Conservation (phyloP, 2,797 vertebrate genomes). For the Psittacula derbiana region DNA sequence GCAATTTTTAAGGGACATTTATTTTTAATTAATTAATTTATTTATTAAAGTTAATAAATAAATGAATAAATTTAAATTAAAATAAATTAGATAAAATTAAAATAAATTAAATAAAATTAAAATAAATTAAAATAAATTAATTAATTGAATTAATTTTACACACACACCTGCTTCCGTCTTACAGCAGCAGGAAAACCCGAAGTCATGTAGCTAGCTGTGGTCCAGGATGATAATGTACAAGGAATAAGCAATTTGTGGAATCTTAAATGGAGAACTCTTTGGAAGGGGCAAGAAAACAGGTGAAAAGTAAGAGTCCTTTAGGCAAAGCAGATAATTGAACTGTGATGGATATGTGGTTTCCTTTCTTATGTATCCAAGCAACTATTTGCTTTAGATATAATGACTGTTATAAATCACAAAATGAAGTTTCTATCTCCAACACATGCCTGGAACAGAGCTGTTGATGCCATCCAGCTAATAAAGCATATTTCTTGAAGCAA, state of each 20-base stretch:
- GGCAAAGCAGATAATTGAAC: slow-evolving; percentile 38
- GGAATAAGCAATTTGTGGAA: background rate
- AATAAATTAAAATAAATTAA: too few relatives aligned
- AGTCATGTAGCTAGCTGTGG: background rate
- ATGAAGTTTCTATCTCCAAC: background rate
- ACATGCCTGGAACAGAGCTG: background rate
- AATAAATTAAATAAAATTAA: too few relatives aligned
- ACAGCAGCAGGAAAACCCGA: background rate
- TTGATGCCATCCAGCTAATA: background rate
- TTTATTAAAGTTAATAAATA: too few relatives aligned
- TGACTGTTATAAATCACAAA: slow-evolving; percentile 56
- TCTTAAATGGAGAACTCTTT: background rate
- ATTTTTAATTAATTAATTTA: background rate
- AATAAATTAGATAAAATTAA: too few relatives aligned
- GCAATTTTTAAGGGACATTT: background rate
- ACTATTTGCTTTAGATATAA: slow-evolving; percentile 45
- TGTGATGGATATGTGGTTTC: background rate
- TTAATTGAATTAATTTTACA: too few relatives aligned
- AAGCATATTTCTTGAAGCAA: background rate
- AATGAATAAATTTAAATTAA: too few relatives aligned
- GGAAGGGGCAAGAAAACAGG: background rate
- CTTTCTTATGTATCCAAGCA: slow-evolving; percentile 13
- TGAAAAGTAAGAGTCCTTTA: background rate
- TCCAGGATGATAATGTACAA: background rate
- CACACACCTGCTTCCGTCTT: background rate